Conservation (phyloP, 1,140 invertebrate species). For the Ceratina japonica region DNA sequence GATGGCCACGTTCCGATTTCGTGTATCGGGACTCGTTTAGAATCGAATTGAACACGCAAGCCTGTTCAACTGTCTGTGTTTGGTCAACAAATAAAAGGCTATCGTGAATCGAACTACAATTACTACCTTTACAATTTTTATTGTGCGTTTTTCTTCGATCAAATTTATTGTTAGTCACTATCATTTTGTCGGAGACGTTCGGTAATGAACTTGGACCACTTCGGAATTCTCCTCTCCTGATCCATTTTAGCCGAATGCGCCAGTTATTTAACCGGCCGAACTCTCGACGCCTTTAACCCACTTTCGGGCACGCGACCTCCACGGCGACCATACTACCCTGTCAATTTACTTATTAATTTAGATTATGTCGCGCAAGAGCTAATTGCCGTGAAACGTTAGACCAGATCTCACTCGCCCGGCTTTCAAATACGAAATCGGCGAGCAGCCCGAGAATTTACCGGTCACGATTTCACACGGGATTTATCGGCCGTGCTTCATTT, state of each 20-base stretch:
- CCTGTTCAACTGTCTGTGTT: not conserved
- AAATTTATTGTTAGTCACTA: too few species aligned
- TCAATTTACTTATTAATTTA: conserved; percentile 79
- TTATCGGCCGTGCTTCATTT: too few species aligned
- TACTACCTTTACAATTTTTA: too few species aligned
- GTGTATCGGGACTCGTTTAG: not conserved
- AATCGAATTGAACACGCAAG: not conserved
- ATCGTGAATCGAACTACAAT: too few species aligned
- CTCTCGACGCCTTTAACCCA: conserved; percentile 64
- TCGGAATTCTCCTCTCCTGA: conserved; percentile 69
- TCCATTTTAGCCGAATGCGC: conserved; percentile 75
- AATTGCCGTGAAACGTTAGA: conserved; percentile 66
- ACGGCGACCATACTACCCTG: conserved; percentile 69
- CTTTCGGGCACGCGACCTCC: conserved; percentile 68
- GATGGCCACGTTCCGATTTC: conserved; percentile 22
- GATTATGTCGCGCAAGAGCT: conserved; percentile 77
- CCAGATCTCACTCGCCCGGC: not conserved
- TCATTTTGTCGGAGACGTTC: too few species aligned
- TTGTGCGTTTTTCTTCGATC: too few species aligned
- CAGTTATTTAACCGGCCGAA: conserved; percentile 67
- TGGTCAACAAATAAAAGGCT: not conserved
- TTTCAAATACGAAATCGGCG: too few species aligned
- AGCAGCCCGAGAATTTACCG: too few species aligned
- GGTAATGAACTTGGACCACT: conserved; percentile 16
- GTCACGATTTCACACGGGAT: too few species aligned